Conservation (phyloP, 2,113 vertebrate species). For the Pteruthius melanotis region DNA sequence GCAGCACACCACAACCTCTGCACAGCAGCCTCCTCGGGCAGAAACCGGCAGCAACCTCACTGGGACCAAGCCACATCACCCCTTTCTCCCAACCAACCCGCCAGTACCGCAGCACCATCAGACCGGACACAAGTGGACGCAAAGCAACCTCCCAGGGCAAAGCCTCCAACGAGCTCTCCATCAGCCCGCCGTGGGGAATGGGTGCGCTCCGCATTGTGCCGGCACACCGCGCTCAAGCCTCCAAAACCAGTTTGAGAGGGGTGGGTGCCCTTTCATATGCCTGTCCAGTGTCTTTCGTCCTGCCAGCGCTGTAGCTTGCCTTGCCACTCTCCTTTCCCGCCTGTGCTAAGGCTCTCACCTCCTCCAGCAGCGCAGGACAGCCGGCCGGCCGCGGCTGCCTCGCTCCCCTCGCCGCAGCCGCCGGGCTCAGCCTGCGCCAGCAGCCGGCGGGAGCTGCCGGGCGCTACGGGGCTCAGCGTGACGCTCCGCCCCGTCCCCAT, state of each 20-base stretch:
- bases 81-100: background rate
- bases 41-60: fast-evolving
- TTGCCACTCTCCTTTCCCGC: background rate
- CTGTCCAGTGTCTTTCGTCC: background rate
- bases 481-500: conserved; percentile 55
- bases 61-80: background rate
- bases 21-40: background rate
- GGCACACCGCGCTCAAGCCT: fast-evolving
- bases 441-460: conserved; percentile 29
- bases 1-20: fast-evolving
- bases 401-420: background rate
- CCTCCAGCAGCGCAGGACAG: background rate
- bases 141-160: background rate
- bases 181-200: background rate
- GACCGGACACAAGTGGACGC: background rate
- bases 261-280: background rate
- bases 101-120: background rate
- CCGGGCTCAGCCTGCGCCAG: background rate
- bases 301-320: background rate
- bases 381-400: background rate
- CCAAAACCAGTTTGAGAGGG: background rate
- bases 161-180: background rate
- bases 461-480: background rate
- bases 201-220: background rate
- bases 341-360: conserved; percentile 8